A percentile compares a stretch with the other conserved stretches of the same genome.
Conservation (phyloP, 30 jellyfish, hydroid and myxozoan genomes). For the Hydractinia echinata region DNA sequence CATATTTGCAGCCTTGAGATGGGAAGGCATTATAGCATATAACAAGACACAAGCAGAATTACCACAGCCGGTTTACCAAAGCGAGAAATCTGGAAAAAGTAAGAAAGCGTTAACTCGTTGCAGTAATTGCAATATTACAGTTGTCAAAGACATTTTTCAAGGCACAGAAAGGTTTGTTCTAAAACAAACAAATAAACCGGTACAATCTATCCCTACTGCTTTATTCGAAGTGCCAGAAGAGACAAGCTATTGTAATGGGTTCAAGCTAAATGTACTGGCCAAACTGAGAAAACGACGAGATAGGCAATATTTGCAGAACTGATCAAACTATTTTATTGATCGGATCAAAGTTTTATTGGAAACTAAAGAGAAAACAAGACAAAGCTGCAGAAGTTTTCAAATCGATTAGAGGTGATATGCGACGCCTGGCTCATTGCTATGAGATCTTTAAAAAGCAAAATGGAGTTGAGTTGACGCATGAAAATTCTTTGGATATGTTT, state of each 20-base stretch:
- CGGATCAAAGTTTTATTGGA: slow-evolving; percentile 5
- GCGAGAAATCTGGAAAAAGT: not conserved
- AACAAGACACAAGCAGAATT: not conserved
- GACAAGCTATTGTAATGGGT: not conserved
- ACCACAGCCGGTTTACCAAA: slow-evolving; percentile 7
- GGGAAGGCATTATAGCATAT: not conserved
- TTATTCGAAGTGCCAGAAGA: not conserved
- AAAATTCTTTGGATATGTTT: too few species aligned
- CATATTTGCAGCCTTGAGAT: slow-evolving; percentile 5
- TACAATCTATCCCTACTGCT: not conserved
- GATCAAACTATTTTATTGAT: not conserved
- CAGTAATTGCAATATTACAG: slow-evolving; percentile 9
- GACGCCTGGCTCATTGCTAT: too few species aligned
- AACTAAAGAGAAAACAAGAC: not conserved
- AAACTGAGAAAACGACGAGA: slow-evolving; percentile 8
- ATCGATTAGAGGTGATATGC: too few species aligned
- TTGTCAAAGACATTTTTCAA: not conserved
- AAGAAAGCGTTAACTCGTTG: not conserved
- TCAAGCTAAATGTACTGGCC: slow-evolving; percentile 2
- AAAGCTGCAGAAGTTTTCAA: too few species aligned
- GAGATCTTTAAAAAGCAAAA: too few species aligned
- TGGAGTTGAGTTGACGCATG: too few species aligned
- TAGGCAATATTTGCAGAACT: slow-evolving; percentile 1
- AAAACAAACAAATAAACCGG: not conserved
- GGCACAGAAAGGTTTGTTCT: slow-evolving; percentile 5